A percentile compares a stretch with the other conserved stretches of the same genome.
These are phyloP conservation scores for Nymphalis io DNA, from an alignment of 1,140 invertebrate genomes.

Conservation along the genomic window DNA sequence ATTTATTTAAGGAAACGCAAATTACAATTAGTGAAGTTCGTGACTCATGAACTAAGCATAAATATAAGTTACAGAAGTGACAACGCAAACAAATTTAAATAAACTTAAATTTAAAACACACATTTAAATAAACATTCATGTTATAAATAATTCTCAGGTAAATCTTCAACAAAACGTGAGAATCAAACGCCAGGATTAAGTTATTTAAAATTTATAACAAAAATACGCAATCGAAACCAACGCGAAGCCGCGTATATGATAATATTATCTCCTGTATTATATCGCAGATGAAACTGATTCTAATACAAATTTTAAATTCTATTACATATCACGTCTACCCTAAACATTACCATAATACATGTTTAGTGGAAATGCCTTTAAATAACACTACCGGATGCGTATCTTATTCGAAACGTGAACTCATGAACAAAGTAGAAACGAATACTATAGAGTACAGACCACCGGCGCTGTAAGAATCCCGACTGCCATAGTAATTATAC, in stretches of 20 bases:
- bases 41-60: no score
- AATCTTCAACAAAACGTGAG: constrained; percentile 31
- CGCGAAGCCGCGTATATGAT: constrained; percentile 42
- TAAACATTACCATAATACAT: constrained; percentile 51
- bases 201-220: constrained; percentile 37
- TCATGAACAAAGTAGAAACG: constrained; percentile 36
- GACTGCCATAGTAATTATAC: constrained; percentile 29
- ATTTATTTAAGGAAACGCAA: no score
- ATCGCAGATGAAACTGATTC: constrained; percentile 45
- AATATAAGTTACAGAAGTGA: no score
- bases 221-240: constrained; percentile 35
- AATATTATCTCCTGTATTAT: constrained; percentile 44
- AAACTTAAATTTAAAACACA: no score
- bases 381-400: constrained; percentile 44
- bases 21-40: no score
- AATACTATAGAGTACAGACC: constrained; percentile 36
- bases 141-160: no score
- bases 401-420: constrained; percentile 41
- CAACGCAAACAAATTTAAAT: no score
- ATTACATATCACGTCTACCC: constrained; percentile 45
- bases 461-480: constrained; percentile 28
- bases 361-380: constrained; percentile 46
- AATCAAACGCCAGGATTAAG: constrained; percentile 13
- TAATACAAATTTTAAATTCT: constrained; percentile 50
- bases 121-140: no score